Base-by-base conservation (phyloP, 2,888 invertebrate species). In the Megalurothrips usitatus region DNA sequence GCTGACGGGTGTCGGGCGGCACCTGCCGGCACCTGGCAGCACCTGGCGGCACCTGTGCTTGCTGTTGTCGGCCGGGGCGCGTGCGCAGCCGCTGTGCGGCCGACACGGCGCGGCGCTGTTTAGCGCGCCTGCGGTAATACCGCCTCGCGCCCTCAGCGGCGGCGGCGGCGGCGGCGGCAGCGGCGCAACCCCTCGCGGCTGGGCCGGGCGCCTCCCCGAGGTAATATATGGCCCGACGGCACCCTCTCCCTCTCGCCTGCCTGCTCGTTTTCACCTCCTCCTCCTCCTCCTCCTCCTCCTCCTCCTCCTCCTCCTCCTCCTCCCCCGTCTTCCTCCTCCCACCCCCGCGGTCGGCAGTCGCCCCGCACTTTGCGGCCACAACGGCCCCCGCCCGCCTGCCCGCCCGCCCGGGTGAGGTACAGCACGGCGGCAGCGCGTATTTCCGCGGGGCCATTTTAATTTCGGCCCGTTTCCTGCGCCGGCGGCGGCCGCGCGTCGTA, bases 391-490 rank as follows among this genome's bases (percentile, higher is more conserved):
- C 6, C n/a, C n/a, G n/a, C n/a, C n/a, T n/a, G n/a, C n/a, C n/a
- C n/a, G n/a, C n/a, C n/a, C n/a, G n/a, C n/a, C n/a, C n/a, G n/a
- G n/a, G n/a, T n/a, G n/a, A n/a, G n/a, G n/a, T n/a, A n/a, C n/a
- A n/a, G n/a, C n/a, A n/a, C n/a, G n/a, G n/a, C n/a, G 6, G 34
- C 34, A 43, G 34, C 34, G 34, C 34, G 34, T 43, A 19, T 58
- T 58, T 19, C 58, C 58, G 58, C 58, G 58, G 58, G 58, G 19
- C 58, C 58, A 58, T 58, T 58, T 58, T 58, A 58, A 58, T 58
- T 58, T 58, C 58, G 58, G 58, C 11, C 58, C 58, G 58, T 58
- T 58, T 58, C 58, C 58, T 43, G 58, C 58, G 52, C 6, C 14
- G 2, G 52, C 52, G 6, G 34, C 34, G 34, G 34, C 34, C 34